Evolutionary conservation across 2,113 vertebrate species (phyloP).

Genomic region (Microcebus ravelobensis): DNA sequence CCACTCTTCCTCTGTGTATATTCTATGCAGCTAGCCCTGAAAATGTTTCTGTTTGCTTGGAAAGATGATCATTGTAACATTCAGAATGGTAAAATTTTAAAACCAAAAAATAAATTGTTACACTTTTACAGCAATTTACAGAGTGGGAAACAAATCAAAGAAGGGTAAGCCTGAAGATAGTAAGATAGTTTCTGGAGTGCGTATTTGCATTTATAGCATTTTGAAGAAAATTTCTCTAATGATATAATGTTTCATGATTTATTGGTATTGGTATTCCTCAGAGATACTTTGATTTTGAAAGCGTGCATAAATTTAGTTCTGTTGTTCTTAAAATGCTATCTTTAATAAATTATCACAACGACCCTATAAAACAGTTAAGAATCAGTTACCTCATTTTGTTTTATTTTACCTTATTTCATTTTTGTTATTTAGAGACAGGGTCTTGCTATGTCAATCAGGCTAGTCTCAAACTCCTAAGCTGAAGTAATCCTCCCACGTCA

Average conservation of each 20-base stretch:
- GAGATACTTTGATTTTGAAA: neutral
- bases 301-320: neutral
- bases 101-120: constrained; percentile 25
- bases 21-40: neutral
- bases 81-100: neutral
- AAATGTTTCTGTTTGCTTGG: neutral
- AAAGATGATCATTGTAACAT: neutral
- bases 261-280: neutral
- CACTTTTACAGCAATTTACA: neutral
- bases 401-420: too few species aligned
- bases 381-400: neutral
- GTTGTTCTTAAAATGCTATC: neutral
- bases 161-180: neutral
- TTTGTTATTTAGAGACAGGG: too few species aligned
- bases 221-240: neutral
- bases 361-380: neutral
- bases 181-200: neutral
- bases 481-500: too few species aligned
- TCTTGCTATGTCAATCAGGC: too few species aligned
- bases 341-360: neutral
- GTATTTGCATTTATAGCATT: neutral
- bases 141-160: neutral
- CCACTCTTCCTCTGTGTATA: neutral
- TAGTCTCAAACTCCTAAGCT: too few species aligned
- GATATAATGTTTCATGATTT: neutral